A percentile compares a stretch with the other conserved stretches of the same genome.
phyloP scores from a whole-genome alignment of 2,888 invertebrate genomes.

The Rhimphoctona megacephalus region DNA sequence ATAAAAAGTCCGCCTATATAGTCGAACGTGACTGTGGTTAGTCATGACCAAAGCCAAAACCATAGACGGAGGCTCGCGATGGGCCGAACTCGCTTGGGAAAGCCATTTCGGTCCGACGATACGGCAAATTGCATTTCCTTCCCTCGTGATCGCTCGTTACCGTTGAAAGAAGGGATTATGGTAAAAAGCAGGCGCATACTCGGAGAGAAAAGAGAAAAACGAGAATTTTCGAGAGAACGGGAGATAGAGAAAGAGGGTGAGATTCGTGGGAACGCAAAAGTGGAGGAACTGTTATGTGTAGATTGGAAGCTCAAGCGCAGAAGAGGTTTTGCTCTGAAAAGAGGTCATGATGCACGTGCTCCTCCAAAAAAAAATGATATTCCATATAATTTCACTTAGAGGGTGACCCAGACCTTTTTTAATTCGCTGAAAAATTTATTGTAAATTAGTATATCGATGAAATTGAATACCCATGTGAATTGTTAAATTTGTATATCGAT shows the following conservation, averaged over 20 bases:
- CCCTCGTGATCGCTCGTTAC: conserved; percentile 75
- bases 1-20: not conserved
- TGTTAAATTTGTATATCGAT: not conserved
- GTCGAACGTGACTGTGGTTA: conserved; percentile 48
- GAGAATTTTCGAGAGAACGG: conserved; percentile 40
- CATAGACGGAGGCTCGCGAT: conserved; percentile 24
- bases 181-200: conserved; percentile 66
- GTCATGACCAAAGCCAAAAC: conserved; percentile 68
- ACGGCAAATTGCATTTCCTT: conserved; percentile 76
- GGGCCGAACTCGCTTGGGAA: conserved; percentile 60
- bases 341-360: conserved; percentile 57
- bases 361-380: not conserved
- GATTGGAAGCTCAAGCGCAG: conserved; percentile 24
- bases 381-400: not conserved
- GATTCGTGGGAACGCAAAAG: conserved; percentile 40
- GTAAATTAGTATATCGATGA: not conserved
- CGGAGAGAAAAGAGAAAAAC: conserved; percentile 43
- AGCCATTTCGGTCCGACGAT: conserved; percentile 74
- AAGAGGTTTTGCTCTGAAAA: conserved; percentile 46
- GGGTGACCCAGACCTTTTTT: not conserved
- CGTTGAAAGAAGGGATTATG: conserved; percentile 75
- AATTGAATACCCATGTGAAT: not conserved
- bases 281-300: conserved; percentile 53
- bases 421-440: not conserved
- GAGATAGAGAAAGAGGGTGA: conserved; percentile 34